Base-by-base conservation (phyloP, 2,888 invertebrate genomes). In the Ennomos erosarius region DNA sequence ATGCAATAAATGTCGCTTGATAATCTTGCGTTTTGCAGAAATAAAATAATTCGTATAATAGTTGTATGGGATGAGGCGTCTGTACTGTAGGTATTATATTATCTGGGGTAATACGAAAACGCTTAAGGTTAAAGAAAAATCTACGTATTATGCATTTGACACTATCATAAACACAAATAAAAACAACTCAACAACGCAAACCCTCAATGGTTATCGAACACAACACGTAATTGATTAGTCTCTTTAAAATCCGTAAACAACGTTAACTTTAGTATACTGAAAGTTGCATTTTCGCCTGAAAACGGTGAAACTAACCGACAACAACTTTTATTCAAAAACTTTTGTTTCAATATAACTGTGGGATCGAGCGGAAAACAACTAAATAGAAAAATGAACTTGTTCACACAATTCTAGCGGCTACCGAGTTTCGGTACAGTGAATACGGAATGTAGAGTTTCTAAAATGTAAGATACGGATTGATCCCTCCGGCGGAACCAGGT, bases 311-410 rank as follows among this genome's bases (percentile, higher is more conserved):
- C 48, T 40, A 36, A 55, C 40, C 42, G 33, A 38, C 36, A 44
- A 52, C 47, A 57, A 46, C 49, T 51, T 51, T 52, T 48, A 60
- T 52, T 55, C 44, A 26, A 42, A 55, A 59, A 60, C 55, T 54
- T 59, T 59, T 39, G 49, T 44, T 60, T 52, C 43, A 52, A 55
- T 55, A 53, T 12, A 40, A 48, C 38, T 46, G 44, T 12, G 38
- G 26, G 42, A 38, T 46, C 26, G 37, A 34, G 40, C n/a, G n/a
- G 33, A 37, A 45, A 35, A 9, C 16, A 16, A 8, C 10, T 43
- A 54, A 51, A 61, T 61, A 57, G 43, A 47, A 56, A 60, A 60
- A 53, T 56, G 44, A 50, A 61, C 50, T 54, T 38, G 45, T 54
- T 42, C 33, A 36, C 50, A 13, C 16, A 26, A 16, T 10, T 40